A percentile compares a stretch with the other conserved stretches of the same genome.
phyloP scores from a whole-genome alignment of 1,140 invertebrate genomes.

The Zaprionus ornatus region DNA sequence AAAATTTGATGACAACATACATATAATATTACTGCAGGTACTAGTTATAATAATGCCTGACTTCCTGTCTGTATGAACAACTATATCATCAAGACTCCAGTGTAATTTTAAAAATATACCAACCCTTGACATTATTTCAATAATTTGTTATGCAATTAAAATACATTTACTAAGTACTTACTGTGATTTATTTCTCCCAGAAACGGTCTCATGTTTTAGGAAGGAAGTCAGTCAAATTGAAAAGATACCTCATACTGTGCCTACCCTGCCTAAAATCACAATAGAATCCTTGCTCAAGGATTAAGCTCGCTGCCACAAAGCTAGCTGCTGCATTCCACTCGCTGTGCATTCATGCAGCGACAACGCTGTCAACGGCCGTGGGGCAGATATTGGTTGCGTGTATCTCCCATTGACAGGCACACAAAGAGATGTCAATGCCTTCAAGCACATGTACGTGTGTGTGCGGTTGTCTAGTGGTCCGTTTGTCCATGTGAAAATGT shows the following conservation, averaged over 20 bases:
- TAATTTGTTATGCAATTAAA: too few relatives aligned
- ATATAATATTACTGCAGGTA: too few relatives aligned
- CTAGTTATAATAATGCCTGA: too few relatives aligned
- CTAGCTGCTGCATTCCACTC: background rate
- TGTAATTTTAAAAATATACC: too few relatives aligned
- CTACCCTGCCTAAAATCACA: background rate
- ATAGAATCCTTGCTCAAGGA: background rate
- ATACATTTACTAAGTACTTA: background rate
- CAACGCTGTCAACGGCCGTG: background rate
- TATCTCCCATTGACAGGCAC: background rate
- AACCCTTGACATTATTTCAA: too few relatives aligned
- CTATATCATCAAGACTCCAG: too few relatives aligned
- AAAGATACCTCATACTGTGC: background rate
- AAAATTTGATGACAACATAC: too few relatives aligned
- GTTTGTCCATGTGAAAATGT: background rate
- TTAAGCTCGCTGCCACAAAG: background rate
- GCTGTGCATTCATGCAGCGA: background rate
- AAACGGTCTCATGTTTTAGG: too few relatives aligned
- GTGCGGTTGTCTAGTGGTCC: background rate
- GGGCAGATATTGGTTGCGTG: background rate
- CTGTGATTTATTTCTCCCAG: background rate
- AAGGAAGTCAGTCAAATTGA: background rate
- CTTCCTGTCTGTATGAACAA: too few relatives aligned
- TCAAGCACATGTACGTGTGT: background rate
- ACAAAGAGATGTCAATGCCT: conserved; percentile 8